A percentile compares a stretch with the other conserved stretches of the same genome.
phyloP scores from a whole-genome alignment of 2,113 vertebrate species.

The Bos taurus region ARS-UCD2.0 NC_037339.1:8097501-8098000 shows the following conservation, averaged over 20 bases:
- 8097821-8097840: not conserved
- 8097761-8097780: not conserved
- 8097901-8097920: not conserved
- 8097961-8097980: not conserved
- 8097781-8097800: not conserved
- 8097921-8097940: not conserved
- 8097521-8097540: not conserved
- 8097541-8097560: not conserved
- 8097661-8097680: not conserved
- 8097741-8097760: not conserved
- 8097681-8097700: not conserved
- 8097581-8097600: not conserved
- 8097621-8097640: not conserved
- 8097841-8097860: not conserved
- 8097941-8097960: not conserved
- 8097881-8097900: not conserved
- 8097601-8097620: not conserved
- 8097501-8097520: not conserved
- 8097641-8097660: not conserved
- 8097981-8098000: not conserved
- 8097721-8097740: not conserved
- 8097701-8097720: not conserved
- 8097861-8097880: not conserved
- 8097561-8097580: not conserved
- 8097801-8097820: not conserved